Percentiles rank a stretch among this genome's conserved stretches.
phyloP scores from a whole-genome alignment of 2,797 vertebrate genomes.

The Cheirogaleus major region DNA sequence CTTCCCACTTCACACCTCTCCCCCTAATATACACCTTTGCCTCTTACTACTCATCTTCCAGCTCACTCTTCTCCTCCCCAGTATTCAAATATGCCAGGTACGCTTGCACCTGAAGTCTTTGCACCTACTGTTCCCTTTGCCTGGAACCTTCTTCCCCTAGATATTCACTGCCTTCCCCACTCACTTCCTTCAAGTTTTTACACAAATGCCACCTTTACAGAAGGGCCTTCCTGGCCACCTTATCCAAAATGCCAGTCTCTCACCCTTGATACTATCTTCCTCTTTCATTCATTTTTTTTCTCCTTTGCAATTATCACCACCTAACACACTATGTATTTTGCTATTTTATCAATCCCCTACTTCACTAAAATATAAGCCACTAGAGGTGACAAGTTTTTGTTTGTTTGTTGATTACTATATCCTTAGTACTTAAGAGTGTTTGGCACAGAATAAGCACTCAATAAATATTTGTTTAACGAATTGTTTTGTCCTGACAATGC shows the following conservation, averaged over 20 bases:
- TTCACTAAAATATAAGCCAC: not conserved
- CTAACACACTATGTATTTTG: not conserved
- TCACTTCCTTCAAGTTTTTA: not conserved
- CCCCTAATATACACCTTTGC: not conserved
- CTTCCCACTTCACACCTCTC: not conserved
- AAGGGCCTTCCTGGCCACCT: not conserved
- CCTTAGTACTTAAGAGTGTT: not conserved
- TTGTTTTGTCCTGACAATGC: not conserved
- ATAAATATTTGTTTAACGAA: conserved; percentile 47
- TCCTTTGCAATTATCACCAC: not conserved
- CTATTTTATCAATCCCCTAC: not conserved
- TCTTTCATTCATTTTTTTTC: not conserved
- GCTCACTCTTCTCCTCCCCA: not conserved
- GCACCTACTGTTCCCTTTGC: not conserved
- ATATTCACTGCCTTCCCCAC: not conserved
- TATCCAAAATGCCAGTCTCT: not conserved
- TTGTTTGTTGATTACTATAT: not conserved
- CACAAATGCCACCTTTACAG: not conserved
- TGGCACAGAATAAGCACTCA: not conserved
- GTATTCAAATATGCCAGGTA: not conserved
- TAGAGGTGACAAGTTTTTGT: not conserved
- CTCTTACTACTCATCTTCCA: not conserved
- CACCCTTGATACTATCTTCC: not conserved
- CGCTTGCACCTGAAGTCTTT: not conserved
- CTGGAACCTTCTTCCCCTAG: not conserved